These are phyloP conservation scores for Dendrocincla tyrannina DNA, from an alignment of 2,797 vertebrate species.

Conservation along the genomic window DNA sequence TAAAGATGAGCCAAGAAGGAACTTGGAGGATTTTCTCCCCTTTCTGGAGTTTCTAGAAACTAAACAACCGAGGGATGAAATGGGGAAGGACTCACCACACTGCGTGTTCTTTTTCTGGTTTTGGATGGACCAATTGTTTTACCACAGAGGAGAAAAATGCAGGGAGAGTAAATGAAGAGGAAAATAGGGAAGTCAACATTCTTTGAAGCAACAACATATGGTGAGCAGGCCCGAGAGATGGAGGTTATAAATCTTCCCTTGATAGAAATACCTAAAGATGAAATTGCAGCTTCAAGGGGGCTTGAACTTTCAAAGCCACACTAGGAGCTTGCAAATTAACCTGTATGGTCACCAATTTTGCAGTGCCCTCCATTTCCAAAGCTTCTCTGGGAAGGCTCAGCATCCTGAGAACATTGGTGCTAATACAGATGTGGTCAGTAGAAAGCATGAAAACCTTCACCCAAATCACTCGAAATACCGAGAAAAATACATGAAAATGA, in stretches of 20 bases:
- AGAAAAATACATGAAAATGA: background rate
- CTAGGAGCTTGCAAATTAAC: conserved; percentile 19
- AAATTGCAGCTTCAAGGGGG: conserved; percentile 32
- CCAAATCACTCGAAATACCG: conserved; percentile 7
- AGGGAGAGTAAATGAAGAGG: conserved; percentile 50
- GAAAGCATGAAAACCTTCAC: conserved; percentile 10
- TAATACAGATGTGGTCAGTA: background rate
- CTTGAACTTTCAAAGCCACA: conserved; percentile 5
- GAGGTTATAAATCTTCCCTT: conserved; percentile 46
- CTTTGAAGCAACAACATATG: conserved; percentile 68
- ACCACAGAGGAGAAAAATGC: conserved; percentile 39
- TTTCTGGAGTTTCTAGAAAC: background rate
- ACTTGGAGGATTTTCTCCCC: background rate
- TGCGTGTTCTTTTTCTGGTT: background rate
- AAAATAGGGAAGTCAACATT: conserved; percentile 48
- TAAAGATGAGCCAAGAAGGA: background rate
- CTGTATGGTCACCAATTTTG: background rate
- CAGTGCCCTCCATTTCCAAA: background rate
- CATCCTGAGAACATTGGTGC: background rate
- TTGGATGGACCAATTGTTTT: conserved; percentile 26
- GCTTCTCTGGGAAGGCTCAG: background rate
- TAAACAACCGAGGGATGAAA: conserved; percentile 10
- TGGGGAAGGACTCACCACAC: background rate
- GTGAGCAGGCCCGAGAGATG: conserved; percentile 46
- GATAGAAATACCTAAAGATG: conserved; percentile 53